Percentiles rank a stretch among this genome's conserved stretches.
phyloP scores from a whole-genome alignment of 1,140 invertebrate genomes.

The Zaprionus lachaisei region DNA sequence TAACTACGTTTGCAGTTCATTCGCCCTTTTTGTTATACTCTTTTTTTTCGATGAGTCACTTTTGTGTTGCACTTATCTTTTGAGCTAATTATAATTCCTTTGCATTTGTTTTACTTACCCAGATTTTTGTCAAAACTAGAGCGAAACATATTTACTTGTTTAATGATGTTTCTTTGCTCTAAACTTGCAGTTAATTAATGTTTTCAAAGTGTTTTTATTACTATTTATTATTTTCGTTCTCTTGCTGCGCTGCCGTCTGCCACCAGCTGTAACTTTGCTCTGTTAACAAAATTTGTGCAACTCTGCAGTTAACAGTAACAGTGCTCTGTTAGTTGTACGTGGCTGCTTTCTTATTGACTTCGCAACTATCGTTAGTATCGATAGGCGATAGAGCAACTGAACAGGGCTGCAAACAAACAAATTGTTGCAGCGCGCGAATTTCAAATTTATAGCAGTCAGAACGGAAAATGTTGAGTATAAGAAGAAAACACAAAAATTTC shows the following conservation, averaged over 20 bases:
- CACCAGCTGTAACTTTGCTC: not conserved
- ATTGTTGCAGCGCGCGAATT: not conserved
- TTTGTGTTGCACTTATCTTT: conserved; percentile 40
- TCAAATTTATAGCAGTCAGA: not conserved
- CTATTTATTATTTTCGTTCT: conserved; percentile 11
- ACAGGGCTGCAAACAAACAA: not conserved
- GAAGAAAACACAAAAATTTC: not conserved
- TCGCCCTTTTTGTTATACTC: conserved; percentile 55
- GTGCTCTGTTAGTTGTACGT: not conserved
- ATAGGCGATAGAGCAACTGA: not conserved
- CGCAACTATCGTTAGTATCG: not conserved
- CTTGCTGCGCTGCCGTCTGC: not conserved
- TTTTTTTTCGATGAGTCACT: conserved; percentile 68
- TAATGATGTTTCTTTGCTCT: not conserved
- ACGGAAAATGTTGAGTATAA: not conserved
- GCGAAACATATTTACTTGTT: conserved; percentile 71
- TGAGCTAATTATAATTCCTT: not conserved
- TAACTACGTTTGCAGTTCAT: conserved; percentile 52
- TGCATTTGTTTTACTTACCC: conserved; percentile 55
- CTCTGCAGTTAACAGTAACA: not conserved
- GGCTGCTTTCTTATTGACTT: not conserved
- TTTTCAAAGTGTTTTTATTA: conserved; percentile 18
- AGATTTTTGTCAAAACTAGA: conserved; percentile 82
- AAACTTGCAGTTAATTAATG: not conserved
- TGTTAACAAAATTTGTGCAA: not conserved